Conservation (phyloP, 2,888 invertebrate species). For the Gymnocheta viridis region DNA sequence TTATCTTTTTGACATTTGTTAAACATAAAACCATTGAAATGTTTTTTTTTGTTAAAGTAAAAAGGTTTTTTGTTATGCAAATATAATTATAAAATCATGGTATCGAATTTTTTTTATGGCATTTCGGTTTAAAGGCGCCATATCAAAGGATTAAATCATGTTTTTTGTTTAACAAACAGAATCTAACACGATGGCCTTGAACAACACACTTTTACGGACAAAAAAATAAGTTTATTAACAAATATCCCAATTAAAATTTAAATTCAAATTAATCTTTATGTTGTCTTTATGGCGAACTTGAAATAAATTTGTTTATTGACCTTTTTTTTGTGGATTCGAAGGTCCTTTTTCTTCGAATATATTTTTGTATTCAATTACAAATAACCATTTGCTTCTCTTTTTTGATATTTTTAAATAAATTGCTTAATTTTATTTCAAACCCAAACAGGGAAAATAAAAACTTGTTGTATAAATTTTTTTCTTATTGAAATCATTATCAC, state of each 20-base stretch:
- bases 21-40: background rate
- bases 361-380: background rate
- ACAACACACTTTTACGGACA: background rate
- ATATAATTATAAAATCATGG: constrained; percentile 40
- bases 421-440: background rate
- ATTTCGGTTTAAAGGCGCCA: constrained; percentile 50
- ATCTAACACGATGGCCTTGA: background rate
- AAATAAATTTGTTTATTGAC: background rate
- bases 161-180: background rate
- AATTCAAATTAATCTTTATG: background rate
- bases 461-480: background rate
- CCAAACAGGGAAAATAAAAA: background rate
- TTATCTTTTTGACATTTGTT: background rate
- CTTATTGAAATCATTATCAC: background rate
- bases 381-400: background rate
- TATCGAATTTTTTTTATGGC: background rate
- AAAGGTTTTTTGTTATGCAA: background rate
- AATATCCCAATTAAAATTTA: background rate
- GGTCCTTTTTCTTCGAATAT: background rate
- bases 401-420: background rate
- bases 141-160: background rate
- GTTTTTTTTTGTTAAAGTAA: background rate
- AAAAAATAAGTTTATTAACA: background rate
- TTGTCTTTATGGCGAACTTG: background rate
- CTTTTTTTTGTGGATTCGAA: background rate